Evolutionary conservation across 2,888 invertebrate species (phyloP).

Genomic region (Zaprionus obscuricornis): DNA sequence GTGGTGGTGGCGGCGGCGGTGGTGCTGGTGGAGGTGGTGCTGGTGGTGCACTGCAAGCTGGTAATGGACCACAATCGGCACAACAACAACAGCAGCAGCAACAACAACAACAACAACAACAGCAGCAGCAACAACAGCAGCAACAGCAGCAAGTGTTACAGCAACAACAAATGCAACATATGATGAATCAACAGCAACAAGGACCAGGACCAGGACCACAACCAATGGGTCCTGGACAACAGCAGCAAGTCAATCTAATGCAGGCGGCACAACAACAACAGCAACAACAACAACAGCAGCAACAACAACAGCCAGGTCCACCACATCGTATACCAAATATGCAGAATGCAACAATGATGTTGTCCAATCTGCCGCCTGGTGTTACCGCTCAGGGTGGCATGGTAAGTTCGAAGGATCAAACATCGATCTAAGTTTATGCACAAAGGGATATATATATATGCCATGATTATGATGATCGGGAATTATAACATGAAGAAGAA

Average conservation of each 20-base stretch:
- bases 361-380: slow-evolving; percentile 72
- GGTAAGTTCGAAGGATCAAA: slow-evolving; percentile 76
- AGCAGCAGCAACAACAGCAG: slow-evolving; percentile 65
- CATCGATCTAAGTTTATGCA: too few species aligned
- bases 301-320: slow-evolving; percentile 78
- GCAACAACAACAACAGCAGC: slow-evolving; percentile 66
- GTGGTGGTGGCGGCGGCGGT: slow-evolving; percentile 54
- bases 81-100: slow-evolving; percentile 70
- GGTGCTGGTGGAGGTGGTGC: slow-evolving; percentile 59
- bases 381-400: slow-evolving; percentile 80
- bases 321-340: slow-evolving; percentile 82
- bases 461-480: too few species aligned
- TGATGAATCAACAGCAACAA: slow-evolving; percentile 80
- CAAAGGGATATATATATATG: too few species aligned
- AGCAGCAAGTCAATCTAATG: slow-evolving; percentile 68
- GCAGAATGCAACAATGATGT: slow-evolving; percentile 82
- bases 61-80: slow-evolving; percentile 75
- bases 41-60: slow-evolving; percentile 64
- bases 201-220: slow-evolving; percentile 81
- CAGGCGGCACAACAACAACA: slow-evolving; percentile 58
- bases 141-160: slow-evolving; percentile 83
- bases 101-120: slow-evolving; percentile 82
- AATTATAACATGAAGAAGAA: too few species aligned
- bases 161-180: slow-evolving; percentile 86
- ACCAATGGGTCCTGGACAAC: slow-evolving; percentile 76